Evolutionary conservation across 2,797 vertebrate species (phyloP), one percentile per base, ranked within the genome.

Genomic region (Coluber constrictor): DNA sequence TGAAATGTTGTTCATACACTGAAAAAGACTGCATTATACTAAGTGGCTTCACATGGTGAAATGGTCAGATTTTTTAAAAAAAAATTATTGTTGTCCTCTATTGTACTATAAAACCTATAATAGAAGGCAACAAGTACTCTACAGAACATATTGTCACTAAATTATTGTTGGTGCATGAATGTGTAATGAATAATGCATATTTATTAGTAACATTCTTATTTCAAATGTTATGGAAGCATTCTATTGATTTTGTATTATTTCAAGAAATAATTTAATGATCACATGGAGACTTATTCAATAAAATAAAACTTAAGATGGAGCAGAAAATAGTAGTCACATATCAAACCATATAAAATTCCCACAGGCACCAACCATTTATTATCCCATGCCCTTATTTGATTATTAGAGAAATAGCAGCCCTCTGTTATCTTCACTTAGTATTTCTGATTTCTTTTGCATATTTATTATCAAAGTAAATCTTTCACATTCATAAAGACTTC

Each of bases 311-410:
- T 70, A n/a, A n/a, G 1, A 12, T 60, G 23, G 13, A 23, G 8
- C 2, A 57, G 63, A 83, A 60, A 59, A 87, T 32, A 20, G 27
- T 23, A 55, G 47, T 23, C 13, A 15, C 27, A 51, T 15, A 4
- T 83, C 25, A 86, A 55, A 59, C 3, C 57, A 20, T 2, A 56
- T 37, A 91, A 43, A 27, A 23, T 23, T 57, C 32, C 18, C 18
- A 18, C 3, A 60, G 15, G 27, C 57, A 60, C 59, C 18, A 87
- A 15, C 60, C 20, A 90, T 56, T 92, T 60, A 79, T 2, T 90
- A 70, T 93, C 87, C 88, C 91, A 83, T 70, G 57, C 15, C 55
- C 93, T 93, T 94, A 91, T 90, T 92, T 92, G 70, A 57, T 37
- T 87, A 89, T 90, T 86, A 54, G 57, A 54, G 43, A 70, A 89